These are phyloP conservation scores for Operophtera brumata DNA, from an alignment of 2,888 invertebrate genomes.

Conservation along the genomic window DNA sequence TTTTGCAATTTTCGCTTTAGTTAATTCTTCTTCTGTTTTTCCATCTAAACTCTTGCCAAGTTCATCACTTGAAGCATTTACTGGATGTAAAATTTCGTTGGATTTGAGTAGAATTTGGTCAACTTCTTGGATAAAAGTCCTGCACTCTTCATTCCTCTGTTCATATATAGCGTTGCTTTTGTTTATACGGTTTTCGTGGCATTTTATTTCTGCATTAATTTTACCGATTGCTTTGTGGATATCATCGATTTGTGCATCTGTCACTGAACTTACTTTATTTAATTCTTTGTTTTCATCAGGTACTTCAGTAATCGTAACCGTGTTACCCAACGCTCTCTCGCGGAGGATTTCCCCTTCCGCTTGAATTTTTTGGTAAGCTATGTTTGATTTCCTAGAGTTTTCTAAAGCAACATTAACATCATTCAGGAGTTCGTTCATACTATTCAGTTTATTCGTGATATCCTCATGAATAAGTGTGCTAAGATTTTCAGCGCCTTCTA, in stretches of 20 bases:
- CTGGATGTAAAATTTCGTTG: slow-evolving; percentile 61
- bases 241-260: slow-evolving; percentile 61
- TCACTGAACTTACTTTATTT: slow-evolving; percentile 26
- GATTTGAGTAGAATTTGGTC: slow-evolving; percentile 66
- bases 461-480: slow-evolving; percentile 71
- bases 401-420: slow-evolving; percentile 72
- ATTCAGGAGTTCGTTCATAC: slow-evolving; percentile 71
- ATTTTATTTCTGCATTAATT: slow-evolving; percentile 60
- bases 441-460: slow-evolving; percentile 73
- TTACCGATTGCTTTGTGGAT: slow-evolving; percentile 64
- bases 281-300: slow-evolving; percentile 21
- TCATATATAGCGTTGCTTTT: slow-evolving; percentile 61
- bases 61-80: slow-evolving; percentile 26
- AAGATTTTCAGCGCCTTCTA: slow-evolving; percentile 70
- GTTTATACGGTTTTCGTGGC: slow-evolving; percentile 65
- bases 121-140: slow-evolving; percentile 67
- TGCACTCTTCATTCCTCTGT: slow-evolving; percentile 63
- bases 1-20: slow-evolving; percentile 14
- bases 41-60: slow-evolving; percentile 20
- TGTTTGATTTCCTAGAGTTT: slow-evolving; percentile 66
- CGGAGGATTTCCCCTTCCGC: slow-evolving; percentile 48
- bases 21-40: slow-evolving; percentile 15
- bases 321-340: slow-evolving; percentile 25
- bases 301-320: slow-evolving; percentile 23
- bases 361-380: slow-evolving; percentile 62